Conservation (phyloP, 2,797 vertebrate genomes). For the Poeciliopsis presidionis region DNA sequence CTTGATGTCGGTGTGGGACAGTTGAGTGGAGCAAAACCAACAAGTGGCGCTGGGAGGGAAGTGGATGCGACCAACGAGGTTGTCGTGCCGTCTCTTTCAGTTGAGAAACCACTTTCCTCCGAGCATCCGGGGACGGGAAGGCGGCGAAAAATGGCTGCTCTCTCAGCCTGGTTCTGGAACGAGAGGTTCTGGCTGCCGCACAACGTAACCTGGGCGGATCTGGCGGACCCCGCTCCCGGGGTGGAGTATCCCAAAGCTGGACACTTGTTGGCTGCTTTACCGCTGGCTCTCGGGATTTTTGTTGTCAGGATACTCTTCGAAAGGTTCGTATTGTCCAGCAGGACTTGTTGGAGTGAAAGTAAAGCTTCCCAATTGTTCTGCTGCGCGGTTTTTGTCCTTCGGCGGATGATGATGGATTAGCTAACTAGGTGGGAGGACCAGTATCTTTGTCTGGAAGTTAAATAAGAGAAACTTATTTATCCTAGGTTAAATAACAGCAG, state of each 20-base stretch:
- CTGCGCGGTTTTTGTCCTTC: no score
- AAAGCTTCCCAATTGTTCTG: not conserved
- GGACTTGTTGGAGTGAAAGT: not conserved
- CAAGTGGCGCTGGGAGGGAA: constrained; percentile 9
- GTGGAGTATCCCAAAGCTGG: constrained; percentile 86
- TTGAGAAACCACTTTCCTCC: not conserved
- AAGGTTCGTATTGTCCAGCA: constrained; percentile 79
- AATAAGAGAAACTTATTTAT: not conserved
- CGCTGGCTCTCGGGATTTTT: constrained; percentile 89
- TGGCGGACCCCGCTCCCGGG: constrained; percentile 83
- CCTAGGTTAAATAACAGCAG: not conserved
- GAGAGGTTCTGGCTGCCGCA: constrained; percentile 96
- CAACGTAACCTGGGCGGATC: constrained; percentile 96
- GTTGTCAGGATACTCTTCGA: constrained; percentile 90
- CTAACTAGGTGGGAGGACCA: constrained; percentile 18
- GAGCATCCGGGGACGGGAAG: constrained; percentile 13
- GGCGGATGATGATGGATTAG: constrained; percentile 28
- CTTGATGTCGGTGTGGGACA: constrained; percentile 16
- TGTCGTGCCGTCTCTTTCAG: constrained; percentile 9
- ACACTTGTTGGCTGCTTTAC: constrained; percentile 87
- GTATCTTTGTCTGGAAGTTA: not conserved
- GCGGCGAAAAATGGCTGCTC: constrained; percentile 77
- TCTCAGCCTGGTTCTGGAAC: constrained; percentile 96
- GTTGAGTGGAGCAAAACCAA: constrained; percentile 45
- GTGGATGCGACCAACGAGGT: constrained; percentile 22